A percentile compares a stretch with the other conserved stretches of the same genome.
phyloP scores from a whole-genome alignment of 1,140 invertebrate genomes.

The Spodoptera litura region DNA sequence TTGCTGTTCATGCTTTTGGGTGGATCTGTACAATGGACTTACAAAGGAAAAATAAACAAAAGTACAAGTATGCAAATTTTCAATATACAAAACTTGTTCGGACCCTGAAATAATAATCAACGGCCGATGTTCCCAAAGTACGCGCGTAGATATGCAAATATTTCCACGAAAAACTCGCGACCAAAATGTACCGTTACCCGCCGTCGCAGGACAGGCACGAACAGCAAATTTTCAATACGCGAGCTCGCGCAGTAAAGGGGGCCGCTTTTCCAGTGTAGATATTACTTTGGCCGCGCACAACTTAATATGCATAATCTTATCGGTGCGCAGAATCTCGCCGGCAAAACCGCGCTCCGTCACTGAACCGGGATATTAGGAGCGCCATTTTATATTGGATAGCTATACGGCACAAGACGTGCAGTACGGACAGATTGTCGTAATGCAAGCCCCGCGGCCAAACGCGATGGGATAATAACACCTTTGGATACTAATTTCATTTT shows the following conservation, averaged over 20 bases:
- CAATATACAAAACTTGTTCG: slow-evolving; percentile 7
- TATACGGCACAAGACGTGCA: slow-evolving; percentile 84
- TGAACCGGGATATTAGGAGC: slow-evolving; percentile 84
- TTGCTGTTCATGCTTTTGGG: background rate
- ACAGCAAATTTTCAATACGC: slow-evolving; percentile 65
- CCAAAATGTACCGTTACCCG: slow-evolving; percentile 56
- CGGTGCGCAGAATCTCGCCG: slow-evolving; percentile 80
- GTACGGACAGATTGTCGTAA: slow-evolving; percentile 86
- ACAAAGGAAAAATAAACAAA: slow-evolving; percentile 8
- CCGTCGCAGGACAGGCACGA: slow-evolving; percentile 59
- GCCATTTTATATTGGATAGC: slow-evolving; percentile 85
- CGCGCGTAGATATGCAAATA: slow-evolving; percentile 53
- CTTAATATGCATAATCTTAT: slow-evolving; percentile 86
- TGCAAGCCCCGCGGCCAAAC: slow-evolving; percentile 84
- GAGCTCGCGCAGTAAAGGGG: slow-evolving; percentile 55
- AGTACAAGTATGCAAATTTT: slow-evolving; percentile 23
- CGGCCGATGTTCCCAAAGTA: slow-evolving; percentile 10
- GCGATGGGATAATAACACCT: slow-evolving; percentile 87
- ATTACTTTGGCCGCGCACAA: slow-evolving; percentile 82
- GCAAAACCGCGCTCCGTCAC: slow-evolving; percentile 79
- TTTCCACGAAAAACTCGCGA: slow-evolving; percentile 53
- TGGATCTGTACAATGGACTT: background rate
- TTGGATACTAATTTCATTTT: slow-evolving; percentile 87
- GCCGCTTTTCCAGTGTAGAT: slow-evolving; percentile 80
- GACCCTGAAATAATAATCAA: slow-evolving; percentile 38